phyloP scores from a whole-genome alignment of 2,888 invertebrate genomes.

The Mesorhabditis spiculigera region DNA sequence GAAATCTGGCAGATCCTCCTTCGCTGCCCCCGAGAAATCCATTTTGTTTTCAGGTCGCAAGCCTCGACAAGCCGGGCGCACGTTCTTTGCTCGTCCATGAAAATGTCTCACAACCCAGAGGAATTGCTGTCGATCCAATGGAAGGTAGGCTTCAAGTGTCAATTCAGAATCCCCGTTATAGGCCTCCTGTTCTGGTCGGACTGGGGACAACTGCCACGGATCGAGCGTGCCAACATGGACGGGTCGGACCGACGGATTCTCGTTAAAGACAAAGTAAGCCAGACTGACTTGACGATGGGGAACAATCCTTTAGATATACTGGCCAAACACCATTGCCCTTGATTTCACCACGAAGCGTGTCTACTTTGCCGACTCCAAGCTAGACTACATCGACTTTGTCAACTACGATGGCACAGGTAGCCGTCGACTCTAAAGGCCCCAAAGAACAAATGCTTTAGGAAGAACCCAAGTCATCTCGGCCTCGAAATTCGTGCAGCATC shows the following conservation, averaged over 20 bases:
- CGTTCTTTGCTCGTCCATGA: constrained; percentile 76
- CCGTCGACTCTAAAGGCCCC: no score
- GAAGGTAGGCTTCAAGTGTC: constrained; percentile 63
- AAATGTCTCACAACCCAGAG: constrained; percentile 91
- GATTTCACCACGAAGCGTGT: constrained; percentile 87
- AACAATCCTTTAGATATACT: constrained; percentile 71
- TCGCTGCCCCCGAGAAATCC: no score
- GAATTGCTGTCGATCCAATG: constrained; percentile 91
- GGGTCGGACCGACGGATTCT: constrained; percentile 66
- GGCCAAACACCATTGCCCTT: constrained; percentile 95
- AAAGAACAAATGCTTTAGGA: constrained; percentile 19
- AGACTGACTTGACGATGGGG: neutral
- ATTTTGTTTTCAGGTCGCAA: constrained; percentile 23
- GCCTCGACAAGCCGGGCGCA: constrained; percentile 27
- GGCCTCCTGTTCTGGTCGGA: constrained; percentile 91
- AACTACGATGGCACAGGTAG: constrained; percentile 81
- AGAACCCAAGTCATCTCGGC: constrained; percentile 46
- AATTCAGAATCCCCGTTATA: neutral
- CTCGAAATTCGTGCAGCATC: constrained; percentile 80
- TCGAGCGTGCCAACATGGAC: constrained; percentile 93
- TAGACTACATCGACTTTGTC: constrained; percentile 96
- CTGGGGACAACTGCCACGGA: constrained; percentile 85
- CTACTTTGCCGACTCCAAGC: constrained; percentile 93
- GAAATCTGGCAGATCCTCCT: no score
- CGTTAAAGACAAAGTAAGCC: constrained; percentile 48